Evolutionary conservation across 2,797 vertebrate genomes (phyloP).

Genomic region (Decapterus maruadsi): DNA sequence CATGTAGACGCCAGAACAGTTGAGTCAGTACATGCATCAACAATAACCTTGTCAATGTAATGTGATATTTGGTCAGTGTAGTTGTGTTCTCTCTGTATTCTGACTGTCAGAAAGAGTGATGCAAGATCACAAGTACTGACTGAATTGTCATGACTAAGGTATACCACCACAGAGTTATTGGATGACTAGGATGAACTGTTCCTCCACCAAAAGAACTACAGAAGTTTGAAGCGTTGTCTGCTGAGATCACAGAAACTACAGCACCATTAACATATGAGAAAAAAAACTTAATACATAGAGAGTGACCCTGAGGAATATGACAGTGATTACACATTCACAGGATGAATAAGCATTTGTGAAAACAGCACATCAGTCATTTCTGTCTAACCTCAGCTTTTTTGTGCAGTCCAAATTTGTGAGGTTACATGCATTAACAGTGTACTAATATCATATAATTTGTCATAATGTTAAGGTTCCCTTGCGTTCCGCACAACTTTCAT

Average conservation of each 20-base stretch:
- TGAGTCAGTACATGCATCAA: background rate
- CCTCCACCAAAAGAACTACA: conserved; percentile 18
- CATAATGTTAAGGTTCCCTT: background rate
- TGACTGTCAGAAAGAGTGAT: background rate
- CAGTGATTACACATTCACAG: conserved; percentile 57
- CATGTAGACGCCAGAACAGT: background rate
- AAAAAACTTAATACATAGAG: background rate
- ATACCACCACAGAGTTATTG: background rate
- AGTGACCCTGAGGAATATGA: conserved; percentile 48
- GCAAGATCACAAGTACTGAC: background rate
- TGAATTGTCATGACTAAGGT: background rate
- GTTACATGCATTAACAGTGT: background rate
- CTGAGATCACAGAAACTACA: conserved; percentile 32
- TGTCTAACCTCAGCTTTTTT: conserved; percentile 25
- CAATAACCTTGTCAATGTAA: background rate
- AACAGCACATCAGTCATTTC: conserved; percentile 32
- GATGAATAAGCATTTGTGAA: conserved; percentile 67
- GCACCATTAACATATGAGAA: conserved; percentile 25
- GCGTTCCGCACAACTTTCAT: conserved; percentile 49
- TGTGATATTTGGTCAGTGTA: background rate
- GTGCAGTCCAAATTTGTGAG: conserved; percentile 5
- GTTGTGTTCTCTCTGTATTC: conserved; percentile 1
- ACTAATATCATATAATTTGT: background rate
- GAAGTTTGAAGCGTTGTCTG: conserved; percentile 2
- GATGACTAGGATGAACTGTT: background rate